Conservation (phyloP, 2,888 invertebrate species). For the Melinopterus prodromus region DNA sequence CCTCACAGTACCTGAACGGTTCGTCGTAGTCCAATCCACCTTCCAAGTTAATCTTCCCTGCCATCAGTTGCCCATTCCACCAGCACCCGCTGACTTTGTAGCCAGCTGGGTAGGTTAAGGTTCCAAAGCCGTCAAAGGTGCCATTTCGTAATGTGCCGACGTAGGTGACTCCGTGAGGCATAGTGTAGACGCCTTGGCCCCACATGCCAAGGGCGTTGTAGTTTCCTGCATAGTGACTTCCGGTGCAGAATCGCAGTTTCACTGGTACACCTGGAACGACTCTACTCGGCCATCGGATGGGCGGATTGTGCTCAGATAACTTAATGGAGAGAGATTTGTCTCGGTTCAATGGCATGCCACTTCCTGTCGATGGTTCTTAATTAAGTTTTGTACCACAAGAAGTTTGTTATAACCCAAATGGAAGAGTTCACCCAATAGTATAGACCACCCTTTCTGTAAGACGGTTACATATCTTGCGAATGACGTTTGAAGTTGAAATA, state of each 20-base stretch:
- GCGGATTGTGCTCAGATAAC: not conserved
- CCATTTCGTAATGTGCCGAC: conserved; percentile 73
- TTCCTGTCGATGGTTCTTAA: not conserved
- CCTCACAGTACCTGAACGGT: conserved; percentile 72
- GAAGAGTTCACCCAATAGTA: too few species aligned
- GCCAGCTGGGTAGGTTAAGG: conserved; percentile 69
- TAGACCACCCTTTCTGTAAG: too few species aligned
- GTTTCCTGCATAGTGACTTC: conserved; percentile 67
- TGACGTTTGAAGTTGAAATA: too few species aligned
- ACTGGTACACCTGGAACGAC: not conserved
- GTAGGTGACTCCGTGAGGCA: conserved; percentile 68
- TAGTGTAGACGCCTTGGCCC: conserved; percentile 67
- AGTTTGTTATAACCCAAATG: not conserved
- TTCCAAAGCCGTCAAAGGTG: conserved; percentile 74
- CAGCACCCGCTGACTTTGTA: conserved; percentile 71
- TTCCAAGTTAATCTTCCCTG: conserved; percentile 65
- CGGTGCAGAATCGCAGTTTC: conserved; percentile 54
- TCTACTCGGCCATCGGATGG: not conserved
- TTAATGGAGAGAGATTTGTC: not conserved
- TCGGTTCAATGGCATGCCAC: not conserved
- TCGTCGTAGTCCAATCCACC: conserved; percentile 67
- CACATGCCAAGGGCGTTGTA: conserved; percentile 70
- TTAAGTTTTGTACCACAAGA: not conserved
- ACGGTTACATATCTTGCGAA: too few species aligned
- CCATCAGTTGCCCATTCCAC: conserved; percentile 63